Evolutionary conservation across 2,113 vertebrate genomes (phyloP).

Genomic region (Passer montanus): DNA sequence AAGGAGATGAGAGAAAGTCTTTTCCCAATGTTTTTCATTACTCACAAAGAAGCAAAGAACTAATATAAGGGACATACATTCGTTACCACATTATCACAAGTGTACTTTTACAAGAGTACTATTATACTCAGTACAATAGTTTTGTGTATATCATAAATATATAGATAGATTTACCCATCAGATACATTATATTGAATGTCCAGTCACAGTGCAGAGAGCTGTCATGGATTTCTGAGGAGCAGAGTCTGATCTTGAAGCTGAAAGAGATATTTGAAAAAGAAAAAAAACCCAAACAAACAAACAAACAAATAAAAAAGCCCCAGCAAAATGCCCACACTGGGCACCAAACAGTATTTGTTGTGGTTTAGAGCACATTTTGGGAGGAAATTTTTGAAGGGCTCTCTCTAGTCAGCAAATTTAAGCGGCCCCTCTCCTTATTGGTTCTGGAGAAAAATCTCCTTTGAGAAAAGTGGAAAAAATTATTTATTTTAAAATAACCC

Average conservation of each 20-base stretch:
- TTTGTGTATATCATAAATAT: background rate
- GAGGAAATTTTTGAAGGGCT: background rate
- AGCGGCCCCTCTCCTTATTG: background rate
- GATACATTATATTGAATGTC: background rate
- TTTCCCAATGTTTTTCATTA: background rate
- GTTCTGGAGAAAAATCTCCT: background rate
- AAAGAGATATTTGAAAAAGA: background rate
- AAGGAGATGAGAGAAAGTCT: background rate
- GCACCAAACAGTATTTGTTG: background rate
- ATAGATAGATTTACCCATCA: background rate
- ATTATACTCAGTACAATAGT: too few relatives aligned
- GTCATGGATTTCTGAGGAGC: background rate
- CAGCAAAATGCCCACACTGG: fast-evolving
- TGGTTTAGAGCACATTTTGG: background rate
- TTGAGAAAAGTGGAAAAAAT: background rate
- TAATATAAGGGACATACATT: background rate
- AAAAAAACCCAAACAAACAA: too few relatives aligned
- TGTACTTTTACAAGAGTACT: background rate
- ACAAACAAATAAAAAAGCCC: too few relatives aligned
- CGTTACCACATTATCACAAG: background rate
- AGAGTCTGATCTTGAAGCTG: background rate
- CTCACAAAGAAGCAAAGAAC: background rate
- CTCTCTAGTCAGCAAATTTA: background rate
- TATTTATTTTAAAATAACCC: background rate
- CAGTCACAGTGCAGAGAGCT: background rate